phyloP scores from a whole-genome alignment of 2,888 invertebrate genomes.

The Drosophila prolongata region DNA sequence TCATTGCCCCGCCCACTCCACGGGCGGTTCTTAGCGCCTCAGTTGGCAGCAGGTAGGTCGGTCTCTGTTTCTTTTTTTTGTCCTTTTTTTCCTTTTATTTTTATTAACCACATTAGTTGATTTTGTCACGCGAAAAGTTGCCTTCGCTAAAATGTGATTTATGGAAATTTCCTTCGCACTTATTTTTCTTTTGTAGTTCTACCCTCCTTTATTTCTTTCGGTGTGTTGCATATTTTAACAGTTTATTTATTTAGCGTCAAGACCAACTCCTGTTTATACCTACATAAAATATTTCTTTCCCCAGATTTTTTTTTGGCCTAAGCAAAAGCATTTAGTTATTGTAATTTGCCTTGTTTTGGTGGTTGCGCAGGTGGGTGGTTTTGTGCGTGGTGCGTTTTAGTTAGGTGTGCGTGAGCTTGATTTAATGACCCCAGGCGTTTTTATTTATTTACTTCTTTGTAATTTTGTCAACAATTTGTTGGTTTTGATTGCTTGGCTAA shows the following conservation, averaged over 20 bases:
- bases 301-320: conserved; percentile 20
- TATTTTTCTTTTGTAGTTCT: conserved; percentile 30
- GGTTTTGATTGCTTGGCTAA: conserved; percentile 65
- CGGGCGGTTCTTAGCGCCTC: conserved; percentile 50
- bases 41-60: conserved; percentile 35
- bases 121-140: conserved; percentile 80
- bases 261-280: conserved; percentile 20
- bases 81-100: conserved; percentile 38
- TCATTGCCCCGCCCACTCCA: conserved; percentile 15
- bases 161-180: conserved; percentile 70
- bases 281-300: conserved; percentile 17
- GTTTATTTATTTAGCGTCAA: conserved; percentile 70
- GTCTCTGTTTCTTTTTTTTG: conserved; percentile 24
- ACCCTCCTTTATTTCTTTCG: conserved; percentile 3
- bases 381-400: conserved; percentile 13
- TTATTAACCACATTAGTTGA: conserved; percentile 80
- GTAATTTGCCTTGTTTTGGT: conserved; percentile 54
- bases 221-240: conserved; percentile 65
- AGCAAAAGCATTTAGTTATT: conserved; percentile 66
- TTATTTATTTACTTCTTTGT: conserved; percentile 68
- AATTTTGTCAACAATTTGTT: conserved; percentile 79
- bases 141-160: conserved; percentile 66
- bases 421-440: conserved; percentile 59
- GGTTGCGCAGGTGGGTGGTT: conserved; percentile 2
- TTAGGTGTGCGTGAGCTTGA: conserved; percentile 58